Conservation (phyloP, 2,113 vertebrate species). For the Centropus bengalensis region DNA sequence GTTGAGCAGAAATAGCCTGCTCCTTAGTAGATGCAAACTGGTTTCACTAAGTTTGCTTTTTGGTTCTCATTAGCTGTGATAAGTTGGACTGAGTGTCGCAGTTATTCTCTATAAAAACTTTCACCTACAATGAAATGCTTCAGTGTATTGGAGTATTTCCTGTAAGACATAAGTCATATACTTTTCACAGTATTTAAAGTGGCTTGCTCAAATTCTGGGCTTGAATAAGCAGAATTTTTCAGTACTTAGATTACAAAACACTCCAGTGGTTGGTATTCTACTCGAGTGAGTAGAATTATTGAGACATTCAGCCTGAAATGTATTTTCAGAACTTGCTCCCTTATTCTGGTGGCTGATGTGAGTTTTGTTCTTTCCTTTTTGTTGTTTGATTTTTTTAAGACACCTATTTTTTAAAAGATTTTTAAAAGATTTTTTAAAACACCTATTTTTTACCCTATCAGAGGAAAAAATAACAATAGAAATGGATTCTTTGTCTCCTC, state of each 20-base stretch:
- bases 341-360: background rate
- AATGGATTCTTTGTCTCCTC: background rate
- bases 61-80: background rate
- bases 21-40: background rate
- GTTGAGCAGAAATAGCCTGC: background rate
- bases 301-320: background rate
- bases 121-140: background rate
- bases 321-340: background rate
- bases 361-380: background rate
- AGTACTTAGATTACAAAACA: background rate
- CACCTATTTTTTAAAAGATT: background rate
- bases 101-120: background rate
- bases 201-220: background rate
- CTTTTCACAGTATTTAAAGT: background rate
- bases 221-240: background rate
- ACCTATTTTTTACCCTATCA: background rate
- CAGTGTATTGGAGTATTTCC: background rate
- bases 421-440: no score
- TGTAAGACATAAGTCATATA: background rate
- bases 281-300: background rate
- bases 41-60: background rate
- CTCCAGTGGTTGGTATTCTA: no score
- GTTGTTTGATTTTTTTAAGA: background rate
- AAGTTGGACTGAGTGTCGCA: constrained; percentile 33
- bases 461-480: background rate